Evolutionary conservation across 2,888 invertebrate species (phyloP), one percentile per base, ranked within the genome.

Genomic region (Pyrrhia umbra): DNA sequence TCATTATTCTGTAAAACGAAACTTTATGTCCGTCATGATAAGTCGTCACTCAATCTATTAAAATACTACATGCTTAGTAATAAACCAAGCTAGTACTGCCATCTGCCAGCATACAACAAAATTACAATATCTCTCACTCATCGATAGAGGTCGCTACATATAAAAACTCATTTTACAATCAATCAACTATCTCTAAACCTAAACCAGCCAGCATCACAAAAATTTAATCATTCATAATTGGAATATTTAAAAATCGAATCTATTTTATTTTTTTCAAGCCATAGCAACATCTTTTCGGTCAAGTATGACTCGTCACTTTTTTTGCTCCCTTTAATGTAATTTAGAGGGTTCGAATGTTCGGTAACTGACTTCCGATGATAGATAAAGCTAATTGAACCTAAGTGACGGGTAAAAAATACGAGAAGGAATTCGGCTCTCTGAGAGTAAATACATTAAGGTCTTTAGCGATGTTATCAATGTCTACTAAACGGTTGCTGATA

Each of bases 321-420:
- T 82, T 85, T 81, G 67, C 75, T 68, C 43, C 60, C 54, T 77
- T 81, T 81, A 81, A 83, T 84, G 83, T 83, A 81, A 83, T 85
- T 85, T 85, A 72, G 80, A 83, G 72, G 82, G 80, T 75, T 78
- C 77, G 75, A 75, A 67, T 80, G 67, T 72, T 68, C 62, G 65
- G 76, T 46, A 73, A 76, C 75, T 74, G 54, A 43, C 73, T 83
- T 83, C 68, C 59, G 84, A 86, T 87, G 78, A 73, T 50, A 86
- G 86, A 87, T 87, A 88, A 86, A 77, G 69, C 82, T 86, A 87
- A 87, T 86, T 86, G 82, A 75, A 79, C 40, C 61, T 77, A 80
- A 80, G 66, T 82, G 80, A 80, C 68, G 63, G 39, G 68, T 59
- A 56, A 63, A 51, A 76, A 75, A 70, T 64, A 59, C 52, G 27